These are phyloP conservation scores for Bombylius major DNA, from an alignment of 2,888 invertebrate genomes.

Conservation along the genomic window DNA sequence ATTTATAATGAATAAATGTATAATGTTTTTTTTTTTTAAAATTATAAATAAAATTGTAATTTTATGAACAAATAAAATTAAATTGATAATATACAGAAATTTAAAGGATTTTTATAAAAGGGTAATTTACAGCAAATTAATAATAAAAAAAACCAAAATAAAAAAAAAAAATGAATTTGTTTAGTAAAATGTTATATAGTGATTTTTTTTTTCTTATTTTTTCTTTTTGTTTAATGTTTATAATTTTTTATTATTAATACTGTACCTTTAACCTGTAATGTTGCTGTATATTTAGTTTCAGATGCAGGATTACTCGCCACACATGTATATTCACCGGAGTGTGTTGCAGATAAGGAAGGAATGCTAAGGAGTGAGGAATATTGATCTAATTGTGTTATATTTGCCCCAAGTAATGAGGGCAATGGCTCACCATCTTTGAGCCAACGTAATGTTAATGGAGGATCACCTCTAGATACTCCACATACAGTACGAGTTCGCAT, in stretches of 20 bases:
- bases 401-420: slow-evolving; percentile 51
- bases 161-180: slow-evolving; percentile 10
- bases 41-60: too few species aligned
- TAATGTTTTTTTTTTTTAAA: slow-evolving; percentile 5
- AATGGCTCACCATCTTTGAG: slow-evolving; percentile 65
- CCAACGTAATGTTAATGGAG: slow-evolving; percentile 68
- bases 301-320: slow-evolving; percentile 67
- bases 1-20: slow-evolving; percentile 18
- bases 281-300: slow-evolving; percentile 66
- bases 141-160: slow-evolving; percentile 13
- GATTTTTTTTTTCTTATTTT: too few species aligned
- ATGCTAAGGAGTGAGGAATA: slow-evolving; percentile 67
- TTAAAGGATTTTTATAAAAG: too few species aligned
- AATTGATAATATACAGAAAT: too few species aligned
- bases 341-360: slow-evolving; percentile 59
- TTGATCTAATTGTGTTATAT: slow-evolving; percentile 59
- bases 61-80: too few species aligned
- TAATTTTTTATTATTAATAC: slow-evolving; percentile 28
- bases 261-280: slow-evolving; percentile 73
- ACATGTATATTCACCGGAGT: slow-evolving; percentile 66
- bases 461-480: slow-evolving; percentile 68
- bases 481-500: slow-evolving; percentile 71
- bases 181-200: too few species aligned
- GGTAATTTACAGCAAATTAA: neutral
- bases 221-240: slow-evolving; percentile 13